Evolutionary conservation across 2,888 invertebrate genomes (phyloP), one percentile per base, ranked within the genome.

Genomic region (Calliphora vomitoria): DNA sequence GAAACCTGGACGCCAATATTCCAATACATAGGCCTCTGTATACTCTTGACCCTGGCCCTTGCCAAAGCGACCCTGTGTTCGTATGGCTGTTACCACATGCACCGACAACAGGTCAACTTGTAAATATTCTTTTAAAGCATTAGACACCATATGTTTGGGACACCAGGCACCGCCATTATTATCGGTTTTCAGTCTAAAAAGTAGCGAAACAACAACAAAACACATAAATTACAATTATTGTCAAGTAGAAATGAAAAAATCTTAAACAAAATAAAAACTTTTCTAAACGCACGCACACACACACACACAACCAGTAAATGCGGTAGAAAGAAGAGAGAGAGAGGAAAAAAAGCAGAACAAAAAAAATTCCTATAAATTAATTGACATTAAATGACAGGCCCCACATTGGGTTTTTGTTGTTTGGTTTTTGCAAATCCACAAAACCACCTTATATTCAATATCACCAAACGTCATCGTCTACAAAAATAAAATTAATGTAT

Each of bases 91-190:
- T 89, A 97, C 95, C 83, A 96, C 95, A 91, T 96, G 95, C 88
- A 96, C 94, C 89, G 94, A 95, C 89, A 97, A 94, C 85, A 94
- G 89, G 92, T 97, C 96, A 90, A 96, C 95, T 94, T 97, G 96
- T 81, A 97, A 95, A 94, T 96, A 97, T 93, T 97, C 97, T 91
- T 96, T 95, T 76, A 95, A 95, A 89, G 95, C 95, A 89, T 95
- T 95, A 79, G 96, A 96, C 86, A 97, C 96, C 94, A 96, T 95
- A 90, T 95, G 95, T 90, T 95, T 95, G 64, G 97, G 97, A 94
- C 97, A 97, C 97, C 97, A 98, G 38, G 97, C 97, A 72, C 97
- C 97, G 71, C 97, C 97, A 91, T 96, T 96, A 91, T 95, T 95
- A 93, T 97, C 97, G 91, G 96, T 95, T 90, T 96, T 95, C 90